A percentile compares a stretch with the other conserved stretches of the same genome.
phyloP scores from a whole-genome alignment of 2,888 invertebrate species.

The Tribolium freemani region DNA sequence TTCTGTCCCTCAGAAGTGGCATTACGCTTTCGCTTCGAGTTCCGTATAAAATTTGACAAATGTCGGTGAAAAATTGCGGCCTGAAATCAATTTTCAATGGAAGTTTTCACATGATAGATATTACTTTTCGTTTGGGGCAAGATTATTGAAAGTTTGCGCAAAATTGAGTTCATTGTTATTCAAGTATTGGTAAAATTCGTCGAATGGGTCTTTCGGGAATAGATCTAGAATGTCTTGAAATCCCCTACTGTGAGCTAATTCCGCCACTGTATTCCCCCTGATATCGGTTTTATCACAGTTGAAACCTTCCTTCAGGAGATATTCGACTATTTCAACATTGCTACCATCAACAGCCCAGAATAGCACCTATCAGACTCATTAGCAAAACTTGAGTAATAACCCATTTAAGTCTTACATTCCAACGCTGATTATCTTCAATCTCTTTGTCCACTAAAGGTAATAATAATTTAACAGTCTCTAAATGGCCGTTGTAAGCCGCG shows the following conservation, averaged over 20 bases:
- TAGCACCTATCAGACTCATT: conserved; percentile 70
- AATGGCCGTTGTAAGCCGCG: conserved; percentile 72
- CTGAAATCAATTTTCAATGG: conserved; percentile 60
- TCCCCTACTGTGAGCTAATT: conserved; percentile 72
- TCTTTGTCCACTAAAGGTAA: conserved; percentile 72
- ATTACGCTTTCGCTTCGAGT: conserved; percentile 73
- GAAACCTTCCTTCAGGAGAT: conserved; percentile 72
- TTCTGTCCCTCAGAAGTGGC: conserved; percentile 67
- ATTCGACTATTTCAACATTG: conserved; percentile 70
- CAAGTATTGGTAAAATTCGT: conserved; percentile 45
- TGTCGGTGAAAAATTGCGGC: conserved; percentile 70
- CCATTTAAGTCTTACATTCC: conserved; percentile 68
- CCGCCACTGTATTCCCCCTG: conserved; percentile 68
- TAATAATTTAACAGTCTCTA: conserved; percentile 70
- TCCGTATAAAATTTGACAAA: conserved; percentile 72
- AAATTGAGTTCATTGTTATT: conserved; percentile 45
- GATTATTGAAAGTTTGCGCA: conserved; percentile 47
- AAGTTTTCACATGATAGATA: conserved; percentile 5
- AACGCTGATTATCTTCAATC: conserved; percentile 73
- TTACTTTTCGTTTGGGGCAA: conserved; percentile 8
- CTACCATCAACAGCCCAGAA: conserved; percentile 76
- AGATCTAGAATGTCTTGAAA: conserved; percentile 69
- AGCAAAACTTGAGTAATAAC: neutral
- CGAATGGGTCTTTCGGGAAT: conserved; percentile 65
- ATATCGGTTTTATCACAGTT: conserved; percentile 70